A percentile compares a stretch with the other conserved stretches of the same genome.
Evolutionary conservation across 2,888 invertebrate genomes (phyloP).

Genomic region (Scaptomyza flava): DNA sequence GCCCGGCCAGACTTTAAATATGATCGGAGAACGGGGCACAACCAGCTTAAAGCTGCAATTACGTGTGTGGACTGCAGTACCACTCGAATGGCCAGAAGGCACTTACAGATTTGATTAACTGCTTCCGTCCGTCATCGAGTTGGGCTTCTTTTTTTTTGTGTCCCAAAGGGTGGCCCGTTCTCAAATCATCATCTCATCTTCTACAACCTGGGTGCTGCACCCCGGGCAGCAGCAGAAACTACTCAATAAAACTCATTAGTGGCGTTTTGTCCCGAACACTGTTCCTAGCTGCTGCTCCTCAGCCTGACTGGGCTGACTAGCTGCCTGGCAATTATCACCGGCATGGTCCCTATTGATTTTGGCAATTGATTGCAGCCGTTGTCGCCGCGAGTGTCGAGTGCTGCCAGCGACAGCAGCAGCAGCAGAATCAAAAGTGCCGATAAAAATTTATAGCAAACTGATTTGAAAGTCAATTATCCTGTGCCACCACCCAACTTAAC

Average conservation of each 20-base stretch:
- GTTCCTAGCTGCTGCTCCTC: background rate
- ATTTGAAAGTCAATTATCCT: constrained; percentile 84
- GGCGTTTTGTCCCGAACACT: constrained; percentile 62
- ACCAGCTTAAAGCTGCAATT: constrained; percentile 33
- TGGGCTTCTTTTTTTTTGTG: constrained; percentile 36
- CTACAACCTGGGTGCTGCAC: constrained; percentile 5
- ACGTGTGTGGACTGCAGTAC: constrained; percentile 34
- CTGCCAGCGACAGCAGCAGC: constrained; percentile 68
- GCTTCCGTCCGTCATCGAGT: constrained; percentile 79
- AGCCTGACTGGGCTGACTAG: background rate
- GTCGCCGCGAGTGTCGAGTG: constrained; percentile 43
- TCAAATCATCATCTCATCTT: constrained; percentile 5
- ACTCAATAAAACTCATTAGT: constrained; percentile 82
- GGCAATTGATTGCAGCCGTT: constrained; percentile 79
- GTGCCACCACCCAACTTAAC: constrained; percentile 40
- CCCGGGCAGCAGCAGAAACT: constrained; percentile 39
- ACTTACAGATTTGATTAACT: constrained; percentile 79
- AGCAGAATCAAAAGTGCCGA: constrained; percentile 81
- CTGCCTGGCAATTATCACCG: constrained; percentile 75
- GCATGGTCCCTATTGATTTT: constrained; percentile 75
- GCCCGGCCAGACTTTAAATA: constrained; percentile 7
- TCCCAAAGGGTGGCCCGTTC: constrained; percentile 15
- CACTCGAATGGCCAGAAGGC: constrained; percentile 46
- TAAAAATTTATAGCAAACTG: constrained; percentile 84
- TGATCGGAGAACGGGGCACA: background rate